phyloP scores from a whole-genome alignment of 2,113 vertebrate genomes.

The Aix galericulata region DNA sequence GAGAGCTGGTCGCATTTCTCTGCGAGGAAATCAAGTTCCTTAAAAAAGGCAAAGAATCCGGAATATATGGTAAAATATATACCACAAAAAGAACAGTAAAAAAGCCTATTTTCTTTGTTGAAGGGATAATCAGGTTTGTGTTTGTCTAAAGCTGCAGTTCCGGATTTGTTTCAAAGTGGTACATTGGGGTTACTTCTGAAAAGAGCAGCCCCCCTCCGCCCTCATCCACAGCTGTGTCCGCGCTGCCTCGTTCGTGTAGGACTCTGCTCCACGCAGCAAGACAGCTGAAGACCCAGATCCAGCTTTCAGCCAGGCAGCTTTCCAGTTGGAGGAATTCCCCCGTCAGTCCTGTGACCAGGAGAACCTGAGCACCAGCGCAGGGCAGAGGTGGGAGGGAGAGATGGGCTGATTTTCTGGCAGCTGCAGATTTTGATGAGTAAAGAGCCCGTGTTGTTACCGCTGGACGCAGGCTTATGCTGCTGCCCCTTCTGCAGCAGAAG shows the following conservation, averaged over 20 bases:
- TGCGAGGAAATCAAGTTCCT: neutral
- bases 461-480: rapidly evolving
- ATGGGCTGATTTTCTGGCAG: neutral
- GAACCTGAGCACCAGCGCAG: neutral
- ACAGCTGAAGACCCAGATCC: neutral
- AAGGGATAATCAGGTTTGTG: neutral
- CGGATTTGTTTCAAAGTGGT: neutral
- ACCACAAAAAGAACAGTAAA: neutral
- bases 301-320: neutral
- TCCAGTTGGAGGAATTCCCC: neutral
- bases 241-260: neutral
- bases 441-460: neutral
- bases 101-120: neutral
- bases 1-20: neutral
- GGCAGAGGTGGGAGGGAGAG: neutral
- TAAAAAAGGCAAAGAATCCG: neutral
- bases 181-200: neutral
- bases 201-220: neutral
- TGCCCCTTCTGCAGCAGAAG: neutral
- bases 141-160: neutral
- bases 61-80: neutral
- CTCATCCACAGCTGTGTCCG: neutral
- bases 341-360: neutral
- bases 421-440: neutral
- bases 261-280: neutral